Evolutionary conservation across 2,888 invertebrate genomes (phyloP).

Genomic region (Nudaria mundana): DNA sequence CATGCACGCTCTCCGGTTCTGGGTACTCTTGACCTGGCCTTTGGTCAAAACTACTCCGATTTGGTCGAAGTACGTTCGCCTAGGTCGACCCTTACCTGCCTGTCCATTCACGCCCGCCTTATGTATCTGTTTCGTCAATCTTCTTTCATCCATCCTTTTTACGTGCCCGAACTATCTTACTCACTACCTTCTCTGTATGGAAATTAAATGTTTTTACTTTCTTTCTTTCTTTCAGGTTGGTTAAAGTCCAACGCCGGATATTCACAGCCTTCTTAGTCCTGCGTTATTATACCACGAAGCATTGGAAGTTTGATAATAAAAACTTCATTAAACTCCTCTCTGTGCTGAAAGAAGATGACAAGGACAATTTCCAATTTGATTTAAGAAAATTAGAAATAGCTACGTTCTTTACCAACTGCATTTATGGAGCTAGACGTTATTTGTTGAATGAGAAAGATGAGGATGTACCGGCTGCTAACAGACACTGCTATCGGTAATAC

Average conservation of each 20-base stretch:
- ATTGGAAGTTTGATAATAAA: slow-evolving; percentile 88
- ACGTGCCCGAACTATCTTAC: too few relatives aligned
- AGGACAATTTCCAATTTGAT: slow-evolving; percentile 81
- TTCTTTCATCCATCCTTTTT: background rate
- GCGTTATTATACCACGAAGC: slow-evolving; percentile 86
- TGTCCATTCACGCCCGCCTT: too few relatives aligned
- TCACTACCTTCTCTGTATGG: too few relatives aligned
- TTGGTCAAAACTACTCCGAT: too few relatives aligned
- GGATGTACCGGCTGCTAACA: slow-evolving; percentile 76
- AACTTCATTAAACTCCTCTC: slow-evolving; percentile 81
- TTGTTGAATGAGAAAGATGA: slow-evolving; percentile 85
- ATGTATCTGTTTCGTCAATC: background rate
- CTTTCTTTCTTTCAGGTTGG: slow-evolving; percentile 85
- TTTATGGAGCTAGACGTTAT: slow-evolving; percentile 83
- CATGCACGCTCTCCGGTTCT: too few relatives aligned
- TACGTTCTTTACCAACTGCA: slow-evolving; percentile 73
- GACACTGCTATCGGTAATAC: slow-evolving; percentile 73
- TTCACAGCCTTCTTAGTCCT: slow-evolving; percentile 87
- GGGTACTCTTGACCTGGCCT: too few relatives aligned
- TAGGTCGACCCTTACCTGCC: too few relatives aligned
- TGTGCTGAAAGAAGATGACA: slow-evolving; percentile 70
- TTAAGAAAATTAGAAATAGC: slow-evolving; percentile 76
- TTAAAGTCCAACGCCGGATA: slow-evolving; percentile 90
- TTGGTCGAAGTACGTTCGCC: too few relatives aligned
- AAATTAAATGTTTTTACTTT: background rate